These are phyloP conservation scores for Spizella passerina DNA, from an alignment of 2,797 vertebrate species.

Conservation along the genomic window DNA sequence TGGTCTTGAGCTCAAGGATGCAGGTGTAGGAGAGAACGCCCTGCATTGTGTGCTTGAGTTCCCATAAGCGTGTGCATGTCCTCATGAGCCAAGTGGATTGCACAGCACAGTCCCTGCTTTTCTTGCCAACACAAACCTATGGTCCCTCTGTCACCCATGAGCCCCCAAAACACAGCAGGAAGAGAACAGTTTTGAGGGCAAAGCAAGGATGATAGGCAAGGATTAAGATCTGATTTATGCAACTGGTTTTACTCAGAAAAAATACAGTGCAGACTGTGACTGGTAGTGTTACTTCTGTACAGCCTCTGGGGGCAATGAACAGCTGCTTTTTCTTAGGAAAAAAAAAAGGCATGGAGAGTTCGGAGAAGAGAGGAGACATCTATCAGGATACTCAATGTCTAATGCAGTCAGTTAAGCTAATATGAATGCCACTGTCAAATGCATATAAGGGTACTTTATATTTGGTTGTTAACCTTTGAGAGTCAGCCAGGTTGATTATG, in stretches of 20 bases:
- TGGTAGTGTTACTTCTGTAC: background rate
- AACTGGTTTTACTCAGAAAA: background rate
- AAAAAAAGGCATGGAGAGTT: background rate
- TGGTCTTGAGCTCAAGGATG: slow-evolving; percentile 9
- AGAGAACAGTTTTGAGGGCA: background rate
- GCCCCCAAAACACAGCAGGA: background rate
- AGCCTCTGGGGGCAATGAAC: background rate
- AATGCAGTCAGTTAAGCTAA: background rate
- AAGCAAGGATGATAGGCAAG: background rate
- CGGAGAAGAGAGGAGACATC: background rate
- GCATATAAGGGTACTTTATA: background rate
- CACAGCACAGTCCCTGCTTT: background rate
- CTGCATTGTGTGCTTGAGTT: background rate
- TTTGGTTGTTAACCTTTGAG: background rate
- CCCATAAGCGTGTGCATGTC: accelerated
- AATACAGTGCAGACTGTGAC: background rate
- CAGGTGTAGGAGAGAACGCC: background rate
- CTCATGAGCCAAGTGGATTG: background rate
- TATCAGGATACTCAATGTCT: background rate
- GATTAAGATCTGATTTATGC: background rate
- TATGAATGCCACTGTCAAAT: background rate
- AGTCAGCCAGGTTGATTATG: background rate
- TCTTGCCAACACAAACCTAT: background rate
- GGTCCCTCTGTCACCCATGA: background rate
- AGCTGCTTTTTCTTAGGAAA: background rate